A percentile compares a stretch with the other conserved stretches of the same genome.
phyloP scores from a whole-genome alignment of 2,888 invertebrate species.

The Cephus runcator region DNA sequence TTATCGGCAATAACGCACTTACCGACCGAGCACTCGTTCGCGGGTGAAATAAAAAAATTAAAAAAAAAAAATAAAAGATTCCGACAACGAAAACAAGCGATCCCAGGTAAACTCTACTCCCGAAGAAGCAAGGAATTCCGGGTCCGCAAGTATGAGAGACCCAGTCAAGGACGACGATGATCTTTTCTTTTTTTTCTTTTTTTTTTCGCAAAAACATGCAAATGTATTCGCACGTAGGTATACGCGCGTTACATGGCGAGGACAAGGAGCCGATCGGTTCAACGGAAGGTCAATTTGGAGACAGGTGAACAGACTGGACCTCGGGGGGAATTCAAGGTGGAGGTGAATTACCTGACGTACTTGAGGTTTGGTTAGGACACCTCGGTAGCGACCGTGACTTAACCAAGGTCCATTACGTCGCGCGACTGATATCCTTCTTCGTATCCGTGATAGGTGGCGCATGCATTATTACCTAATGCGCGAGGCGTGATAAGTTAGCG shows the following conservation, averaged over 20 bases:
- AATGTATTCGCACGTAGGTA: conserved; percentile 51
- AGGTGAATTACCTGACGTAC: conserved; percentile 54
- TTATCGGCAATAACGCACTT: background rate
- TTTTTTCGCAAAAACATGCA: conserved; percentile 50
- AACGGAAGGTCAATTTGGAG: conserved; percentile 48
- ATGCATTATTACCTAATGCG: conserved; percentile 24
- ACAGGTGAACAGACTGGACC: conserved; percentile 40
- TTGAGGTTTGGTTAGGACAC: conserved; percentile 44
- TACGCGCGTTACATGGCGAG: conserved; percentile 26
- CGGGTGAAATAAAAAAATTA: background rate
- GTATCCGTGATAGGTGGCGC: conserved; percentile 41
- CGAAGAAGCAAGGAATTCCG: conserved; percentile 35
- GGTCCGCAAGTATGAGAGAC: conserved; percentile 35
- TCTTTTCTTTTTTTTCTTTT: conserved; percentile 28
- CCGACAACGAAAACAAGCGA: conserved; percentile 4
- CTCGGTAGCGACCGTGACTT: conserved; percentile 44
- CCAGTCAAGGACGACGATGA: conserved; percentile 48
- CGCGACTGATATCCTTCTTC: conserved; percentile 23
- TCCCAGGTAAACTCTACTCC: conserved; percentile 25
- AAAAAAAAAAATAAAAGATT: background rate
- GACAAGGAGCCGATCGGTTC: background rate
- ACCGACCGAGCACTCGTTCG: background rate
- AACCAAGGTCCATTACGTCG: conserved; percentile 30
- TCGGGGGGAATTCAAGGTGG: conserved; percentile 36
- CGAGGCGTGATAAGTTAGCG: background rate